phyloP scores from a whole-genome alignment of 30 jellyfish, hydroid and myxozoan genomes.

The Hydra vulgaris region DNA sequence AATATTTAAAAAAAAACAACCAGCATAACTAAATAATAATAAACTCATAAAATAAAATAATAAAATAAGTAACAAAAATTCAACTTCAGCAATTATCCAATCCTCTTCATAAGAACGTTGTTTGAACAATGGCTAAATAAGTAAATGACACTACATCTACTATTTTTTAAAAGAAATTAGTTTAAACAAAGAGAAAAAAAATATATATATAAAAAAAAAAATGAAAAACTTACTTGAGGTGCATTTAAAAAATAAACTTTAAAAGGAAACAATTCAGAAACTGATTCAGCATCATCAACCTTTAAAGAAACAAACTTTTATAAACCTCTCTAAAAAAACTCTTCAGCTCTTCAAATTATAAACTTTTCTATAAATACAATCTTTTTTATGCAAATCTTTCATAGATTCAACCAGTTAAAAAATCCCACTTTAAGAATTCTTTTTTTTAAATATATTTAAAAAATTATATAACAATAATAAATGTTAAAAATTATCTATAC shows the following conservation, averaged over 20 bases:
- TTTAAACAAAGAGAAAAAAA: not conserved
- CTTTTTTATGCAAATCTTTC: no score
- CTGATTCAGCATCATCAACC: conserved; percentile 49
- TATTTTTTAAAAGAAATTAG: not conserved
- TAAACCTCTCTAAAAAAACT: no score
- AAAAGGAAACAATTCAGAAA: conserved; percentile 77
- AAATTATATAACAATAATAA: no score
- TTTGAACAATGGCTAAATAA: conserved; percentile 77
- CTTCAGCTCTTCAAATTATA: no score
- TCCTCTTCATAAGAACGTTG: conserved; percentile 67
- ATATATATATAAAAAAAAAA: not conserved
- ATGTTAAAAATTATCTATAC: no score
- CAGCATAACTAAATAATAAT: not conserved
- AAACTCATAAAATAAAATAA: no score
- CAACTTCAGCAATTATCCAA: conserved; percentile 85
- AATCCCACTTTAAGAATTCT: no score
- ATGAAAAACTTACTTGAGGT: conserved; percentile 73
- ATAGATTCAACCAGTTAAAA: no score
- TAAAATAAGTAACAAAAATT: not conserved
- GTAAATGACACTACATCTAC: not conserved
- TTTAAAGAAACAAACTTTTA: not conserved
- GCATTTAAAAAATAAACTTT: conserved; percentile 68
- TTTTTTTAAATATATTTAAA: no score
- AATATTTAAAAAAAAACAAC: not conserved
- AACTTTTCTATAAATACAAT: no score